Percentiles rank a stretch among this genome's conserved stretches.
These are phyloP conservation scores for Herpetotheres cachinnans DNA, from an alignment of 2,113 vertebrate genomes.

Conservation along the genomic window DNA sequence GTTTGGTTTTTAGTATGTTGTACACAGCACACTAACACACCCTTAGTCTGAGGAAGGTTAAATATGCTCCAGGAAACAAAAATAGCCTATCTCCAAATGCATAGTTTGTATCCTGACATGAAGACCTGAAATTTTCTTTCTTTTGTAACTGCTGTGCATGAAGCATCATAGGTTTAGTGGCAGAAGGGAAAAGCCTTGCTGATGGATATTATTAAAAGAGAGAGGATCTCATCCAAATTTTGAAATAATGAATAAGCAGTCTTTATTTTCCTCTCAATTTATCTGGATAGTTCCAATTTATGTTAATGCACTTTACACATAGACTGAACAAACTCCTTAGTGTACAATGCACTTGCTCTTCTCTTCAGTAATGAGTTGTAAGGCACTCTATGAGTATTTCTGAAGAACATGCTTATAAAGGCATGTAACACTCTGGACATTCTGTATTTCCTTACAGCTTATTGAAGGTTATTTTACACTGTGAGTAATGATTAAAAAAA, in stretches of 20 bases:
- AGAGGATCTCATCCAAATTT: neutral
- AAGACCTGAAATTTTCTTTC: neutral
- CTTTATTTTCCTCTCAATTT: neutral
- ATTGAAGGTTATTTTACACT: neutral
- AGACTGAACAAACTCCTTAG: neutral
- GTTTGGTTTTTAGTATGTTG: neutral
- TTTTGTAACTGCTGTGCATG: neutral
- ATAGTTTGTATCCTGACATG: neutral
- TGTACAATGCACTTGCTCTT: neutral
- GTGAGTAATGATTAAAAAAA: neutral
- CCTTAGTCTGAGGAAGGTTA: neutral
- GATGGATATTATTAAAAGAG: neutral
- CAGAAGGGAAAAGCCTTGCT: neutral
- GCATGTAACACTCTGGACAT: neutral
- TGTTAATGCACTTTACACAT: neutral
- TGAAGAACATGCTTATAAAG: neutral
- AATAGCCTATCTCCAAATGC: neutral
- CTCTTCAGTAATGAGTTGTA: neutral
- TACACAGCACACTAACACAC: neutral
- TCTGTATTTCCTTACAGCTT: neutral
- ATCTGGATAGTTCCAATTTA: neutral
- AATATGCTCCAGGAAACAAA: neutral
- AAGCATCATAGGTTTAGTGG: neutral
- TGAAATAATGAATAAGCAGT: neutral
- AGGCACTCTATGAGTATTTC: neutral